phyloP scores from a whole-genome alignment of 2,888 invertebrate genomes.

The Lithophane semibrunnea region DNA sequence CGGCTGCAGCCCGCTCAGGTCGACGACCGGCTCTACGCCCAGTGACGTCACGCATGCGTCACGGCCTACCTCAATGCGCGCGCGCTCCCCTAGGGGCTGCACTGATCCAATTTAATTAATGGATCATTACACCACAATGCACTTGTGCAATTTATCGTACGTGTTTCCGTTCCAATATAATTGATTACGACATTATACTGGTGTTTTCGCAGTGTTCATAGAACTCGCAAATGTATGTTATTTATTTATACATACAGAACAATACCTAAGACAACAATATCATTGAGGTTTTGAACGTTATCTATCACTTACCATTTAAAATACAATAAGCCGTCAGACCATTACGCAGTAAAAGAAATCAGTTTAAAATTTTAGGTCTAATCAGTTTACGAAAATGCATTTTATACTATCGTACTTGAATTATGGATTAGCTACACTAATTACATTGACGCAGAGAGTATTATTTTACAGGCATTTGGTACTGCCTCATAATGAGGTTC shows the following conservation, averaged over 20 bases:
- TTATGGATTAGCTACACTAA: neutral
- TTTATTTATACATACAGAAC: slow-evolving; percentile 14
- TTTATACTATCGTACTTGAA: neutral
- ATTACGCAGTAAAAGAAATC: neutral
- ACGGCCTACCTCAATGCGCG: slow-evolving; percentile 91
- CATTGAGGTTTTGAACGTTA: neutral
- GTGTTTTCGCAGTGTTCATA: slow-evolving; percentile 16
- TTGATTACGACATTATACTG: slow-evolving; percentile 23
- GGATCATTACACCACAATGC: slow-evolving; percentile 65
- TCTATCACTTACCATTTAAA: slow-evolving; percentile 10
- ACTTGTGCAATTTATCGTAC: slow-evolving; percentile 45
- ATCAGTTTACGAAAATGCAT: neutral
- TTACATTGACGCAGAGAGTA: neutral
- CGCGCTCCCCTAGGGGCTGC: slow-evolving; percentile 89
- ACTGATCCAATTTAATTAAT: slow-evolving; percentile 82
- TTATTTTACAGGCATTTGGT: slow-evolving; percentile 17
- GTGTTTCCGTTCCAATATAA: slow-evolving; percentile 28
- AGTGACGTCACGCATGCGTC: slow-evolving; percentile 89
- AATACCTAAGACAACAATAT: slow-evolving; percentile 12
- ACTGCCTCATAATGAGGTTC: slow-evolving; percentile 26
- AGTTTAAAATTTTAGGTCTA: neutral
- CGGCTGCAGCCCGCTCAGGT: slow-evolving; percentile 81
- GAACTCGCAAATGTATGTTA: slow-evolving; percentile 19
- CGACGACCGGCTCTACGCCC: slow-evolving; percentile 85
- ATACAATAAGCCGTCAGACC: neutral